Percentiles rank a stretch among this genome's conserved stretches.
Conservation (phyloP, 2,113 vertebrate species). For the Spea multiplicata region DNA sequence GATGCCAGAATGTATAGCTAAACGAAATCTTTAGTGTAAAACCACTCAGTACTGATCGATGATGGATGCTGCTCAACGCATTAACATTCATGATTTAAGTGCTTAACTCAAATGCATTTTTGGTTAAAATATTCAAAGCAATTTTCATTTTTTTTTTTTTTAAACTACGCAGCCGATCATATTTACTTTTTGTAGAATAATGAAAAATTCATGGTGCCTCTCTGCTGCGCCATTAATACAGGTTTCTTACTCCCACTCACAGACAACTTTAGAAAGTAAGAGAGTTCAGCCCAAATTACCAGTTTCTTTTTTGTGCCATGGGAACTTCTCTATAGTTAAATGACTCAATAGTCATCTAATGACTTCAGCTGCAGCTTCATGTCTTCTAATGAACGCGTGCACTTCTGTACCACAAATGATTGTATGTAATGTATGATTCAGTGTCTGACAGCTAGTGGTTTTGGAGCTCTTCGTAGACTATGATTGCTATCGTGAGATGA, state of each 20-base stretch:
- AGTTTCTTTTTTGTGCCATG: not conserved
- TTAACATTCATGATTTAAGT: no score
- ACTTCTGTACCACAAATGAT: not conserved
- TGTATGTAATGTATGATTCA: slow-evolving; percentile 1
- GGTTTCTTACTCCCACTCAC: not conserved
- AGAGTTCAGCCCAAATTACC: not conserved
- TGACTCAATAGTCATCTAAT: slow-evolving; percentile 30
- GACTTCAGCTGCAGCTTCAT: not conserved
- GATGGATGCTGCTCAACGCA: no score
- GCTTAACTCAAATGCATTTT: no score
- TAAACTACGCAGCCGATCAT: no score
- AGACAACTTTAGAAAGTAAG: not conserved
- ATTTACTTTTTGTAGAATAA: not conserved
- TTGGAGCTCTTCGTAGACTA: no score
- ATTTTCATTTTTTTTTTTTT: no score
- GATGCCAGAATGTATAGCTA: no score
- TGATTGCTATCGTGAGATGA: no score
- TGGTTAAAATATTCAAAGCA: no score
- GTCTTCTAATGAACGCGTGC: not conserved
- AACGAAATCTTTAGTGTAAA: no score
- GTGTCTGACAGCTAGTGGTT: not conserved
- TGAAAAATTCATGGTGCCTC: not conserved
- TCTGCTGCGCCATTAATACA: not conserved
- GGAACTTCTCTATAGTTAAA: slow-evolving; percentile 3
- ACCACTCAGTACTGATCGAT: no score